Evolutionary conservation across 2,888 invertebrate species (phyloP).

Genomic region (Cephus pygmeus): DNA sequence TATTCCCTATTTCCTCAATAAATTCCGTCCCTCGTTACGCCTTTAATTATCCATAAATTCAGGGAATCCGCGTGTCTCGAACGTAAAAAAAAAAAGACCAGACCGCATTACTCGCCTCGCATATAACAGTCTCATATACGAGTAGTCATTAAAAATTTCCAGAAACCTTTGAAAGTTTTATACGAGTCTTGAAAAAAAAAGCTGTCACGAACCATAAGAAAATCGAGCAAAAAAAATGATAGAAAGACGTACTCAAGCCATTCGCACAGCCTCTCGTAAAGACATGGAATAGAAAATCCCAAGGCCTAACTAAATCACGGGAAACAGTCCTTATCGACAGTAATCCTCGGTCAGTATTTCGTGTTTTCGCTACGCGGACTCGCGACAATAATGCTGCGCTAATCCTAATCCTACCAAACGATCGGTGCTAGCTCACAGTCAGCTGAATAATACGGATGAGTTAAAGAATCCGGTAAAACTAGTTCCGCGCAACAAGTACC

Average conservation of each 20-base stretch:
- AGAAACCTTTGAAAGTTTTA: background rate
- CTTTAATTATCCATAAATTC: constrained; percentile 24
- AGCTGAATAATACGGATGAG: no score
- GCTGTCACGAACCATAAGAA: background rate
- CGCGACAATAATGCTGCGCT: background rate
- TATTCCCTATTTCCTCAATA: background rate
- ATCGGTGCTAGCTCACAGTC: background rate
- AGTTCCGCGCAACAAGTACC: no score
- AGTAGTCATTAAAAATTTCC: background rate
- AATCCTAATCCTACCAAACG: background rate
- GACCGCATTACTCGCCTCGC: background rate
- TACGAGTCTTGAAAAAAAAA: background rate
- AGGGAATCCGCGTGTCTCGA: background rate
- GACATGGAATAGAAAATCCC: background rate
- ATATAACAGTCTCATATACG: background rate
- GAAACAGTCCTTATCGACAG: background rate
- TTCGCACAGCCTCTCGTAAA: background rate
- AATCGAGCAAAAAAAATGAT: background rate
- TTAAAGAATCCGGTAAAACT: no score
- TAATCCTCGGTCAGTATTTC: background rate
- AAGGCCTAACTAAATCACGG: background rate
- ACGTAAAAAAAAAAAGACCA: background rate
- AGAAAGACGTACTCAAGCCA: background rate
- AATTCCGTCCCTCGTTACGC: constrained; percentile 4
- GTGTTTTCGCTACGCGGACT: background rate